These are phyloP conservation scores for Tetraneura akinire DNA, from an alignment of 1,140 invertebrate genomes.

Conservation along the genomic window DNA sequence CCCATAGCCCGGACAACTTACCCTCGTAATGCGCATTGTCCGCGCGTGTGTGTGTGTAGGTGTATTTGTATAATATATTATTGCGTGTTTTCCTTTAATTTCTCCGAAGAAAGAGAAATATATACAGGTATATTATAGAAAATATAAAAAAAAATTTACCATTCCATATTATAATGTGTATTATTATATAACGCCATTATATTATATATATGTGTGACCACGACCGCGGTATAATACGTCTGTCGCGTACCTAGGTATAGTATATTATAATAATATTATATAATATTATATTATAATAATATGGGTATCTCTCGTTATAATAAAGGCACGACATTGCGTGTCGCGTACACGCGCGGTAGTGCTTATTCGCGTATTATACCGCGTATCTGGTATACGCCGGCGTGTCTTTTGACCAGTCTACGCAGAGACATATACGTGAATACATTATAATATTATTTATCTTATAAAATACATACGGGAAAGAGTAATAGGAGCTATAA, in stretches of 20 bases:
- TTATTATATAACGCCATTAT: no score
- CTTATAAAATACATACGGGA: no score
- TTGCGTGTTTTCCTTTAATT: background rate
- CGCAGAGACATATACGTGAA: background rate
- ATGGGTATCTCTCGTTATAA: conserved; percentile 27
- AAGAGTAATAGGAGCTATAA: background rate
- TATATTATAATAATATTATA: background rate
- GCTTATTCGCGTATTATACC: background rate
- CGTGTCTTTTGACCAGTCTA: conserved; percentile 25
- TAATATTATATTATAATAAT: no score
- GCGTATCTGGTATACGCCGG: background rate
- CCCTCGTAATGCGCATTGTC: conserved; percentile 8
- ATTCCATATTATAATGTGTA: background rate
- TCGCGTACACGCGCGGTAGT: background rate
- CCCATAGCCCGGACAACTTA: conserved; percentile 11
- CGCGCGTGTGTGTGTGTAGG: background rate
- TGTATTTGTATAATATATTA: no score
- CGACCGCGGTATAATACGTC: conserved; percentile 2
- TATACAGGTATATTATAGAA: background rate
- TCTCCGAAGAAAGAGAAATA: background rate
- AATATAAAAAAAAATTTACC: background rate
- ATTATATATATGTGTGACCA: no score
- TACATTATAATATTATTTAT: background rate
- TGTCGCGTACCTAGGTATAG: background rate
- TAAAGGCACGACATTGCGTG: background rate